Evolutionary conservation across 2,797 vertebrate genomes (phyloP).

Genomic region (Nasua narica): DNA sequence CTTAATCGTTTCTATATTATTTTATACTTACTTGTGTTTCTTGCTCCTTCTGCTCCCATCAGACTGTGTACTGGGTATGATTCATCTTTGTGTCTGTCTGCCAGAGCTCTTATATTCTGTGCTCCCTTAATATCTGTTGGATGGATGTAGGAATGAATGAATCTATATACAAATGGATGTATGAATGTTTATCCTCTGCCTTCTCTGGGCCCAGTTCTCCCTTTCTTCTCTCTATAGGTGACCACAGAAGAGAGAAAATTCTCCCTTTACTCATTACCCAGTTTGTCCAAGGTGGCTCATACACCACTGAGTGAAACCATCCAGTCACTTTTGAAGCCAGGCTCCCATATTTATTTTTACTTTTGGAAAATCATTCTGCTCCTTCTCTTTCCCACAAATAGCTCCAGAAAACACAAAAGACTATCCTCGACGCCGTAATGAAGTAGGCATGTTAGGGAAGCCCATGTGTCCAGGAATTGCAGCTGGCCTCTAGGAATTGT

Average conservation of each 20-base stretch:
- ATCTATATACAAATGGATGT: not conserved
- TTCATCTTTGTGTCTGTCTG: not conserved
- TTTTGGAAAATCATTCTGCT: not conserved
- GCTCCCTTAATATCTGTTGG: not conserved
- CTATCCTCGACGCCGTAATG: not conserved
- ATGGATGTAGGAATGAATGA: not conserved
- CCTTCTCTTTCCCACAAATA: not conserved
- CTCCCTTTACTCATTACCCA: not conserved
- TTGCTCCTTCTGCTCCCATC: not conserved
- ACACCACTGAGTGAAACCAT: not conserved
- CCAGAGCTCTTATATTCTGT: not conserved
- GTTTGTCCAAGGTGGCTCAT: not conserved
- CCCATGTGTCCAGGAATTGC: not conserved
- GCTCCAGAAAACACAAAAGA: not conserved
- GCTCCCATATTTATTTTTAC: not conserved
- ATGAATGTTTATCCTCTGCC: not conserved
- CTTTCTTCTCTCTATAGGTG: not conserved
- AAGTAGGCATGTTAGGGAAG: not conserved
- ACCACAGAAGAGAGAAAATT: not conserved
- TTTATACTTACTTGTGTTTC: slow-evolving; percentile 18
- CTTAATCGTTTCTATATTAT: slow-evolving; percentile 1
- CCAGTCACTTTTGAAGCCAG: not conserved
- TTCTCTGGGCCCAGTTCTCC: not conserved
- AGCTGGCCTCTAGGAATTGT: not conserved
- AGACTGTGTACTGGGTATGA: not conserved